A percentile compares a stretch with the other conserved stretches of the same genome.
phyloP scores from a whole-genome alignment of 2,888 invertebrate species.

The Leucophenga montana region DNA sequence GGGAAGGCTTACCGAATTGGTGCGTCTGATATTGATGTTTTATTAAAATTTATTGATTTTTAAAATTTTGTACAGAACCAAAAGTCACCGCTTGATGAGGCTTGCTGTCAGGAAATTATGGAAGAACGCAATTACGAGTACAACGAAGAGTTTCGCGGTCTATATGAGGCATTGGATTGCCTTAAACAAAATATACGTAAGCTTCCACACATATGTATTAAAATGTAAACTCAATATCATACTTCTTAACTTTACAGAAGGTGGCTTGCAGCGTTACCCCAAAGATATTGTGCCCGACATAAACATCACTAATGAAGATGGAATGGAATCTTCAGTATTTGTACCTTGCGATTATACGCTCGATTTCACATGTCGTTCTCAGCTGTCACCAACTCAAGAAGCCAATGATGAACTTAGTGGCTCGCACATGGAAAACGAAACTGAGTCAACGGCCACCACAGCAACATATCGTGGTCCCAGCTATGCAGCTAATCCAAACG shows the following conservation, averaged over 20 bases:
- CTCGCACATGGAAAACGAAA: slow-evolving; percentile 59
- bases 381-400: slow-evolving; percentile 53
- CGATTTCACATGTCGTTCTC: slow-evolving; percentile 49
- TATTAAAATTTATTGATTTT: neutral
- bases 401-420: slow-evolving; percentile 61
- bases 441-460: slow-evolving; percentile 54
- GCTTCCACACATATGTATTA: slow-evolving; percentile 28
- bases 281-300: slow-evolving; percentile 69
- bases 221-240: neutral
- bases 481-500: slow-evolving; percentile 43
- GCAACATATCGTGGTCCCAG: slow-evolving; percentile 45
- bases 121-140: slow-evolving; percentile 65
- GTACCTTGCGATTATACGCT: slow-evolving; percentile 39
- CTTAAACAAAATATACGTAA: slow-evolving; percentile 68
- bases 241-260: slow-evolving; percentile 52
- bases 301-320: slow-evolving; percentile 69
- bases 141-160: slow-evolving; percentile 62
- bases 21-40: slow-evolving; percentile 35
- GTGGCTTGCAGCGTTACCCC: slow-evolving; percentile 53
- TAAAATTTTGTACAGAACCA: slow-evolving; percentile 47
- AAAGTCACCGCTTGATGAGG: slow-evolving; percentile 67
- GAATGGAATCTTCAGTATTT: slow-evolving; percentile 45
- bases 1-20: slow-evolving; percentile 61
- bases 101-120: slow-evolving; percentile 69
- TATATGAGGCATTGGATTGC: slow-evolving; percentile 65